Base-by-base conservation (phyloP, 2,888 invertebrate genomes). In the Chromoteleia sp. region DNA sequence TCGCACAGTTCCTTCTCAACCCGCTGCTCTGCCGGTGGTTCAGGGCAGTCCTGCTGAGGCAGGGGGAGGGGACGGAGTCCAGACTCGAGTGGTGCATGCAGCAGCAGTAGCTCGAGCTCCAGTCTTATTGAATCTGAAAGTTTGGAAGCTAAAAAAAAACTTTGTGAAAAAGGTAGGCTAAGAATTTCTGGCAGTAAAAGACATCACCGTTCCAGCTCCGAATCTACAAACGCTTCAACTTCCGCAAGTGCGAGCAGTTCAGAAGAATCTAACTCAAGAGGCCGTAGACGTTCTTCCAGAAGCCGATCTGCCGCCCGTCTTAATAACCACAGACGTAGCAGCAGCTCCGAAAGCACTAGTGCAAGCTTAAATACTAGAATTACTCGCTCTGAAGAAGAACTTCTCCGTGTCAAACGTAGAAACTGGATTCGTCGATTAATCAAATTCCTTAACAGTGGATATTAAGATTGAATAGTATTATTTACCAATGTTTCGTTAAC, bases 221-320 rank as follows among this genome's bases (percentile, higher is more conserved):
- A 65, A 52, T 65, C 65, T 0, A 12, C 4, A n/a, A 50, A 15
- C 52, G 36, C 15, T 0, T 6, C 33, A 3, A 21, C 33, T 7
- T 33, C 45, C 4, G n/a, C 3, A 3, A 48, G 48, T 6, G 2
- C 45, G 1, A 36, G 36, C 33, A 63, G 63, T 36, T 63, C 45
- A 7, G 63, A 63, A 48, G 63, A 63, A 48, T 33, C 48, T 7
- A 63, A 63, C 19, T 48, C 48, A 10, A 30, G 19, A 45, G 36
- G 63, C n/a, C 56, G 33, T 4, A 36, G 59, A 39, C 58, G 70
- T 17, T 29, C 36, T 25, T 71, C 70, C 39, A 50, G 48, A 50
- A 71, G 50, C 29, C 58, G 50, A 6, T 1, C 33, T 8, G 14
- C 56, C 10, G 39, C 50, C 5, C 48, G 39, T 29, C 0, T 39